Evolutionary conservation across 2,888 invertebrate genomes (phyloP).

Genomic region (Heliconius erato): DNA sequence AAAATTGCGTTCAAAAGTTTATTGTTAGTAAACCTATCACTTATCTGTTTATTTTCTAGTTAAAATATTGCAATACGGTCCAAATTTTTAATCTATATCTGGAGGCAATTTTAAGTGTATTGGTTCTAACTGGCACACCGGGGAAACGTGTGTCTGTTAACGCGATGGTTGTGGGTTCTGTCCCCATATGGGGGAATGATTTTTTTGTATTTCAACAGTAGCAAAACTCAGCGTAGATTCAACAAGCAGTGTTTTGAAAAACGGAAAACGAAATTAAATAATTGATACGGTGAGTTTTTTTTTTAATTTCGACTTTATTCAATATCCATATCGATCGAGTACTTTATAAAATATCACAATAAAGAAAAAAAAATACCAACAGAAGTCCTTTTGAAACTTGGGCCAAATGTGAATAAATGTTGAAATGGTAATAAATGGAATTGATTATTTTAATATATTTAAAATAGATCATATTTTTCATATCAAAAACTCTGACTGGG

Average conservation of each 20-base stretch:
- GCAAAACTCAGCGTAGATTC: too few relatives aligned
- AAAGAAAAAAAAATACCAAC: too few relatives aligned
- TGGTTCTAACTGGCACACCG: too few relatives aligned
- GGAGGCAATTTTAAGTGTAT: not conserved
- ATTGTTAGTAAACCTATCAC: slow-evolving; percentile 11
- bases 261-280: too few relatives aligned
- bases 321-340: not conserved
- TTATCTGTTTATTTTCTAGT: slow-evolving; percentile 17
- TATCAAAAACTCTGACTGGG: slow-evolving; percentile 36
- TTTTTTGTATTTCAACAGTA: too few relatives aligned
- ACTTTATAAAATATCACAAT: not conserved
- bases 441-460: not conserved
- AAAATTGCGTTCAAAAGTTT: slow-evolving; percentile 7
- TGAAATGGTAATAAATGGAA: not conserved
- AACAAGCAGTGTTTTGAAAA: too few relatives aligned
- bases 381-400: not conserved
- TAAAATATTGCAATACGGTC: not conserved
- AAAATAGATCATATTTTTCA: not conserved
- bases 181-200: too few relatives aligned
- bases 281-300: not conserved
- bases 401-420: not conserved
- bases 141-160: too few relatives aligned
- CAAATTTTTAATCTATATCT: not conserved
- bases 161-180: too few relatives aligned
- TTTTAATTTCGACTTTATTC: not conserved